Evolutionary conservation across 2,888 invertebrate species (phyloP).

Genomic region (Polyploca ridens): DNA sequence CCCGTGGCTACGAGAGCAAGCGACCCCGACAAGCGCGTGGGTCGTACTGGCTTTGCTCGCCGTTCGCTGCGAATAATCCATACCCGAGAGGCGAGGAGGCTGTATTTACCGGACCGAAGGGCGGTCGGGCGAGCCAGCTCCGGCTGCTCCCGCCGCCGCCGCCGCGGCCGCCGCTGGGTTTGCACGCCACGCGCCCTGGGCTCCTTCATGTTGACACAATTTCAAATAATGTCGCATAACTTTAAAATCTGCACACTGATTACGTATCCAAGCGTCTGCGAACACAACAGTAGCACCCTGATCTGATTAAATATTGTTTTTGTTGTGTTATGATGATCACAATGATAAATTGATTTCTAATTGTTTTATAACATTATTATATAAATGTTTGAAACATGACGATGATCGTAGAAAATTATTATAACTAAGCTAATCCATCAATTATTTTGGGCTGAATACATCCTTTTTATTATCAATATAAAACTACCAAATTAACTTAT

Average conservation of each 20-base stretch:
- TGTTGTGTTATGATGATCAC: too few relatives aligned
- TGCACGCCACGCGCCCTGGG: constrained; percentile 45
- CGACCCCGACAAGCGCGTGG: constrained; percentile 72
- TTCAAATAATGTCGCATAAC: constrained; percentile 75
- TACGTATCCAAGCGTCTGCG: constrained; percentile 48
- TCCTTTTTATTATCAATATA: too few relatives aligned
- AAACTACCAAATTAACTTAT: too few relatives aligned
- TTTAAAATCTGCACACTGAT: constrained; percentile 57
- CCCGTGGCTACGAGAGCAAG: constrained; percentile 39
- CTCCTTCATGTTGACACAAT: constrained; percentile 78
- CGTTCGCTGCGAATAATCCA: constrained; percentile 79
- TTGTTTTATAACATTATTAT: too few relatives aligned
- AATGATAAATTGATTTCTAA: too few relatives aligned
- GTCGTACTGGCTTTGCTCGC: constrained; percentile 73
- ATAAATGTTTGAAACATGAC: too few relatives aligned
- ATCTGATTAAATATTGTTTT: too few relatives aligned
- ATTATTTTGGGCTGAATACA: too few relatives aligned
- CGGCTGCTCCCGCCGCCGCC: constrained; percentile 58
- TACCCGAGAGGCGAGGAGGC: constrained; percentile 78
- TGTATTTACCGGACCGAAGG: constrained; percentile 80
- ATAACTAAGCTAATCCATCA: too few relatives aligned
- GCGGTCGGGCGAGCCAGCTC: constrained; percentile 71
- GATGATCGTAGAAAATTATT: too few relatives aligned
- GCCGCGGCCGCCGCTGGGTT: constrained; percentile 36
- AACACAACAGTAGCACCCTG: constrained; percentile 29